These are phyloP conservation scores for Hydriomena furcata DNA, from an alignment of 2,888 invertebrate species.

Conservation along the genomic window DNA sequence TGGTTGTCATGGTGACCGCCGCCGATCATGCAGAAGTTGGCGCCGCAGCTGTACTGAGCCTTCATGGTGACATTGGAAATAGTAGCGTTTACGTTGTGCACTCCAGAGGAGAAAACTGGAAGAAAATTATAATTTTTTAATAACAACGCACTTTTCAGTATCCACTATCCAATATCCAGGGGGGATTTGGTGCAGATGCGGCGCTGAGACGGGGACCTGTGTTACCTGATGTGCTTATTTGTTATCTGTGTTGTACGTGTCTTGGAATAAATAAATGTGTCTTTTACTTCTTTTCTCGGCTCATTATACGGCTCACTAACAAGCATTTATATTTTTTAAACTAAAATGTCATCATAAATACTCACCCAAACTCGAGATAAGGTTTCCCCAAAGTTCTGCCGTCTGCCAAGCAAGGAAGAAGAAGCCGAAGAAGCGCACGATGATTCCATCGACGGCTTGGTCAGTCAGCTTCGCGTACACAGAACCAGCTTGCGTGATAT, in stretches of 20 bases:
- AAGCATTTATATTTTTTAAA: too few species aligned
- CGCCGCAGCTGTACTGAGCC: conserved; percentile 87
- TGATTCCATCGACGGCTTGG: conserved; percentile 94
- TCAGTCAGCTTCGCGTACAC: conserved; percentile 91
- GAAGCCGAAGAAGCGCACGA: conserved; percentile 98
- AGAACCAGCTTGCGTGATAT: conserved; percentile 96
- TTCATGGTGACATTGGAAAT: conserved; percentile 75
- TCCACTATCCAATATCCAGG: too few species aligned
- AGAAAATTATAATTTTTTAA: conserved; percentile 5
- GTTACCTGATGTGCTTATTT: too few species aligned
- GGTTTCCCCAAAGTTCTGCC: conserved; percentile 97
- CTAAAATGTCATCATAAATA: too few species aligned
- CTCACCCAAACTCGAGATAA: conserved; percentile 96
- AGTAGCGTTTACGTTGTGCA: conserved; percentile 80
- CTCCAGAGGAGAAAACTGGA: conserved; percentile 90
- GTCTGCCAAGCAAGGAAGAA: conserved; percentile 99
- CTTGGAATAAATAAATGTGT: too few species aligned
- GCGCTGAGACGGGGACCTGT: too few species aligned
- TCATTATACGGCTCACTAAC: too few species aligned
- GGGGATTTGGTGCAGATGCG: too few species aligned
- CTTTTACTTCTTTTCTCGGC: too few species aligned
- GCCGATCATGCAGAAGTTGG: conserved; percentile 91
- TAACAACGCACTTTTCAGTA: too few species aligned
- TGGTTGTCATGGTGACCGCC: conserved; percentile 86
- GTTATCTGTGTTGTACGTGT: too few species aligned